Conservation (phyloP, 2,797 vertebrate species). For the Acanthopagrus latus region DNA sequence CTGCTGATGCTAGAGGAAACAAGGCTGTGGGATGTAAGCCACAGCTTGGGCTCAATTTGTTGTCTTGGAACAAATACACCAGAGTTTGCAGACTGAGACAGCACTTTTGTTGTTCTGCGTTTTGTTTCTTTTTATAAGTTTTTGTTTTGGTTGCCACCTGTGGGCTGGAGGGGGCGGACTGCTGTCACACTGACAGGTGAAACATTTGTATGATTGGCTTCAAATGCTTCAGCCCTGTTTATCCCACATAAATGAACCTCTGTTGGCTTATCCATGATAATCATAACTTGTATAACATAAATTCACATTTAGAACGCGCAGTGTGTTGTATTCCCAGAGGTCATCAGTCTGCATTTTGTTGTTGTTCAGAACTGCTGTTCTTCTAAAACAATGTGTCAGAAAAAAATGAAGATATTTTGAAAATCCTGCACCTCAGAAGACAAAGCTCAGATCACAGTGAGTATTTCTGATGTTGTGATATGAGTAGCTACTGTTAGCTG, state of each 20-base stretch:
- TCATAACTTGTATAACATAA: slow-evolving; percentile 3
- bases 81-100: slow-evolving; percentile 56
- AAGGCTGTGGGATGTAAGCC: slow-evolving; percentile 52
- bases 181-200: slow-evolving; percentile 25
- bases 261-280: neutral
- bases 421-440: slow-evolving; percentile 12
- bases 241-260: slow-evolving; percentile 4
- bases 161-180: neutral
- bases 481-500: slow-evolving; percentile 17
- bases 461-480: slow-evolving; percentile 34
- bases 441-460: neutral
- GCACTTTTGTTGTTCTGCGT: slow-evolving; percentile 56
- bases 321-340: slow-evolving; percentile 29
- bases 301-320: slow-evolving; percentile 1
- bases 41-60: slow-evolving; percentile 66
- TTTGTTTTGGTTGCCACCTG: slow-evolving; percentile 5
- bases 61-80: slow-evolving; percentile 56
- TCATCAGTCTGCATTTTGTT: slow-evolving; percentile 18
- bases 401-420: slow-evolving; percentile 1
- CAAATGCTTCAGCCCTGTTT: slow-evolving; percentile 7
- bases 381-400: slow-evolving; percentile 9
- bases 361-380: slow-evolving; percentile 4
- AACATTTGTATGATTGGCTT: slow-evolving; percentile 13
- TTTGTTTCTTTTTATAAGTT: slow-evolving; percentile 40
- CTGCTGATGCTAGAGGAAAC: slow-evolving; percentile 76